phyloP scores from a whole-genome alignment of 2,888 invertebrate genomes.

The Catocala nupta region DNA sequence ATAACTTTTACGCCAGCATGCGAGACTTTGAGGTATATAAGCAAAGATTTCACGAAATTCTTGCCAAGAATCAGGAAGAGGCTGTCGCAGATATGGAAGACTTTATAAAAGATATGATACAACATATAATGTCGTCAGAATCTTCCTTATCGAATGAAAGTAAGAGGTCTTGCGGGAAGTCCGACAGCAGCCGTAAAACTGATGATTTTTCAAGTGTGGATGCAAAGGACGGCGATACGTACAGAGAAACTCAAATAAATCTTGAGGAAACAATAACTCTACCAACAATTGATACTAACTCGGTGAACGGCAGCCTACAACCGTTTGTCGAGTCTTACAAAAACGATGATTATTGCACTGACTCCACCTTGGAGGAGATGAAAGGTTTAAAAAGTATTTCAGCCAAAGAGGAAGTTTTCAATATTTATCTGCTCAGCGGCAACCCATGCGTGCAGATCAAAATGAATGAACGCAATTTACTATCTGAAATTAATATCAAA shows the following conservation, averaged over 20 bases:
- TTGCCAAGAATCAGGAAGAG: slow-evolving; percentile 67
- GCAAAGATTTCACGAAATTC: slow-evolving; percentile 71
- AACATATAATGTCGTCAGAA: slow-evolving; percentile 72
- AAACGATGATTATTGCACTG: slow-evolving; percentile 69
- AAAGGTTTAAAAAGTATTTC: slow-evolving; percentile 38
- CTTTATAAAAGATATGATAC: slow-evolving; percentile 77
- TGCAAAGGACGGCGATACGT: slow-evolving; percentile 21
- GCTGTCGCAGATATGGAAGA: slow-evolving; percentile 73
- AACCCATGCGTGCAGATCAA: slow-evolving; percentile 66
- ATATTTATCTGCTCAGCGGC: slow-evolving; percentile 62
- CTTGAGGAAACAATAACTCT: neutral
- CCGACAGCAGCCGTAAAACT: slow-evolving; percentile 9
- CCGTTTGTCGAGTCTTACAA: slow-evolving; percentile 63
- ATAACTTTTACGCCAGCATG: slow-evolving; percentile 73
- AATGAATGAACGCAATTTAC: slow-evolving; percentile 65
- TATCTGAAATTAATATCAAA: slow-evolving; percentile 75
- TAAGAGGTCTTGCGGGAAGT: slow-evolving; percentile 17
- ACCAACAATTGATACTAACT: no score
- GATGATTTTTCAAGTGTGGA: slow-evolving; percentile 19
- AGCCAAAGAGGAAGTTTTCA: slow-evolving; percentile 62
- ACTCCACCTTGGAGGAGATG: slow-evolving; percentile 62
- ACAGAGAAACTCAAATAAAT: slow-evolving; percentile 16
- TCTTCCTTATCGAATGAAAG: slow-evolving; percentile 50
- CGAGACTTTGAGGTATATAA: slow-evolving; percentile 75
- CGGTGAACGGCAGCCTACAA: no score